Percentiles rank a stretch among this genome's conserved stretches.
Conservation (phyloP, 2,797 vertebrate genomes). For the Amblyraja radiata region DNA sequence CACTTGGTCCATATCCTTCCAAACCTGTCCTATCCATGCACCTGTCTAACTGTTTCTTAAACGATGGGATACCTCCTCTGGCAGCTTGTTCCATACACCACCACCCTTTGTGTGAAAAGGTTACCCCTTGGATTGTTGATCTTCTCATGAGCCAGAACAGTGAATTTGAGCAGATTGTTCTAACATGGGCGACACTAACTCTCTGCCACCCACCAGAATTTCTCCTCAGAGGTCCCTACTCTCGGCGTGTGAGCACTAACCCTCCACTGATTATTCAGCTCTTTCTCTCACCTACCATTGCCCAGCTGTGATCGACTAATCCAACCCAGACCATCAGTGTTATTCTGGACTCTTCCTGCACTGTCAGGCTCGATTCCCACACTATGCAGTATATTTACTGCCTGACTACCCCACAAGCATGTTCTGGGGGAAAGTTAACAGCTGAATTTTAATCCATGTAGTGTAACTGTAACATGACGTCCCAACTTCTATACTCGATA, state of each 20-base stretch:
- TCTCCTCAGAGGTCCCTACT: background rate
- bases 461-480: too few species aligned
- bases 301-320: background rate
- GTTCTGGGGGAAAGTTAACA: constrained; percentile 4
- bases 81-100: too few species aligned
- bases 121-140: background rate
- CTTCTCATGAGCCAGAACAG: background rate
- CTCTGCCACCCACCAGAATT: background rate
- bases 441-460: background rate
- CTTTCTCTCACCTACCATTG: background rate
- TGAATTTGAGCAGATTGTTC: background rate
- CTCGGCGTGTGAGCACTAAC: background rate
- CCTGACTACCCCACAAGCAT: background rate
- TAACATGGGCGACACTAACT: background rate
- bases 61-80: too few species aligned
- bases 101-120: too few species aligned
- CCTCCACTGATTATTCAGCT: background rate
- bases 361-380: background rate
- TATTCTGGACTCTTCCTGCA: background rate
- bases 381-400: too few species aligned
- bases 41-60: too few species aligned
- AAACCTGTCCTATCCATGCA: too few species aligned
- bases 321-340: background rate
- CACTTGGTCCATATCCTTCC: too few species aligned
- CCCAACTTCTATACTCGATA: too few species aligned